phyloP scores from a whole-genome alignment of 1,140 invertebrate species.

The Calliopsis andreniformis region DNA sequence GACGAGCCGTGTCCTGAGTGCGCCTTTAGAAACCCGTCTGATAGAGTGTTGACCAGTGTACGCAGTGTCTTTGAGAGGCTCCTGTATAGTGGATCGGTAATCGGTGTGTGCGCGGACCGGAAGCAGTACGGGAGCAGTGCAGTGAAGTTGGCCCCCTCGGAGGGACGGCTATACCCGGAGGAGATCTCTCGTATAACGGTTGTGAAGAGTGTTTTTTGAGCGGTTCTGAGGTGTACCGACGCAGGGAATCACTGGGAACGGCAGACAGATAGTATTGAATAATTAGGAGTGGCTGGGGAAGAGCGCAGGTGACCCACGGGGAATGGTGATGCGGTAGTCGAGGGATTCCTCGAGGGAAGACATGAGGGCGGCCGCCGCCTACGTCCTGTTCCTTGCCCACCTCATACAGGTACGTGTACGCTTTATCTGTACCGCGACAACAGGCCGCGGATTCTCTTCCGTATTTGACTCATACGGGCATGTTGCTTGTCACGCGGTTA shows the following conservation, averaged over 20 bases:
- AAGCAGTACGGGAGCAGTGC: slow-evolving; percentile 45
- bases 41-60: slow-evolving; percentile 45
- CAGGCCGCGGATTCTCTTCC: slow-evolving; percentile 39
- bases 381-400: slow-evolving; percentile 81
- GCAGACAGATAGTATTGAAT: slow-evolving; percentile 10
- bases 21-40: background rate
- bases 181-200: slow-evolving; percentile 39
- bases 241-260: slow-evolving; percentile 3
- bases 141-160: slow-evolving; percentile 37
- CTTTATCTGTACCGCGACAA: slow-evolving; percentile 45
- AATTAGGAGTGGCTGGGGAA: slow-evolving; percentile 44
- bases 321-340: slow-evolving; percentile 81
- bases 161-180: slow-evolving; percentile 22
- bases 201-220: slow-evolving; percentile 49
- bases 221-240: slow-evolving; percentile 21
- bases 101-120: slow-evolving; percentile 62
- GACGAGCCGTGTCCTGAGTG: background rate
- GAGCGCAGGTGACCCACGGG: slow-evolving; percentile 60
- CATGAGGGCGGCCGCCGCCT: slow-evolving; percentile 81
- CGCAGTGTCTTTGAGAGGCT: slow-evolving; percentile 31
- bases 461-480: slow-evolving; percentile 43
- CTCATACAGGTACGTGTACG: slow-evolving; percentile 77
- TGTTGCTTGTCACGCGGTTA: slow-evolving; percentile 12
- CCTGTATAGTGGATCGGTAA: slow-evolving; percentile 3
- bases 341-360: slow-evolving; percentile 79